Conservation (phyloP, 53 echinoderm and acorn worm genomes). For the Apostichopus leukothele region DNA sequence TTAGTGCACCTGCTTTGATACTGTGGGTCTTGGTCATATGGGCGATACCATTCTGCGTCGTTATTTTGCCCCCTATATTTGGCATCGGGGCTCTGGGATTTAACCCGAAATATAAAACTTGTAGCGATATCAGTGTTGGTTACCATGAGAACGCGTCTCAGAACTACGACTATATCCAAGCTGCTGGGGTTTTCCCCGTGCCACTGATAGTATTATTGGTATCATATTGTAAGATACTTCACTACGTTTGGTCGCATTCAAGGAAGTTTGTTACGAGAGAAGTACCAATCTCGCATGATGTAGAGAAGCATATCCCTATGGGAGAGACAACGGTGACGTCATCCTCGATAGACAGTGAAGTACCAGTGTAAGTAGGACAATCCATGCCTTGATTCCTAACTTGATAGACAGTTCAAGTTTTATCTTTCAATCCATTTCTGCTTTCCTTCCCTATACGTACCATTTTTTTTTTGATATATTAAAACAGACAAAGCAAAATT, state of each 20-base stretch:
- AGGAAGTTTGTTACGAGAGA: constrained; percentile 37
- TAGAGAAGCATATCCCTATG: neutral
- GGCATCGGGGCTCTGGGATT: constrained; percentile 42
- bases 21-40: constrained; percentile 16
- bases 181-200: constrained; percentile 53
- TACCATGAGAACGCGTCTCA: constrained; percentile 41
- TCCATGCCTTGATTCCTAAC: too few relatives aligned
- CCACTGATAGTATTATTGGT: constrained; percentile 57
- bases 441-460: too few relatives aligned
- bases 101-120: constrained; percentile 43
- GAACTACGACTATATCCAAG: constrained; percentile 52
- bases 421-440: too few relatives aligned
- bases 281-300: neutral
- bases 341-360: neutral
- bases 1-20: neutral
- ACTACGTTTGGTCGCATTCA: constrained; percentile 55
- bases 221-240: constrained; percentile 56
- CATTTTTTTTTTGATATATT: too few relatives aligned
- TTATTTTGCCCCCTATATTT: constrained; percentile 13
- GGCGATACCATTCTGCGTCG: constrained; percentile 29
- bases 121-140: constrained; percentile 38
- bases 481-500: too few relatives aligned
- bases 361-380: neutral
- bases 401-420: too few relatives aligned
- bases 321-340: neutral